Base-by-base conservation (phyloP, 2,888 invertebrate species). In the Teleogryllus oceanicus region DNA sequence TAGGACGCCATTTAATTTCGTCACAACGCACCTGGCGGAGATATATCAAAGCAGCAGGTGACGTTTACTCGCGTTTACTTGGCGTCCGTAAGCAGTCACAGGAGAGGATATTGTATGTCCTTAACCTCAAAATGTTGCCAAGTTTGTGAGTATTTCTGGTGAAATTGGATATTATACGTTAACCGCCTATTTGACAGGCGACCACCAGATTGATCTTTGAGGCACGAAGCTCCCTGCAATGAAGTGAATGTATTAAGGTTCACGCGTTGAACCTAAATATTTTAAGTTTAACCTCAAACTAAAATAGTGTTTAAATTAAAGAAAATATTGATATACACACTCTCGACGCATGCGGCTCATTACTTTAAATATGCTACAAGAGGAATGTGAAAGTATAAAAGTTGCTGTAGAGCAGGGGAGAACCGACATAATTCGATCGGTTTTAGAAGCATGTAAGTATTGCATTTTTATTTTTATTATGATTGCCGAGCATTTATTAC, bases 361-460 rank as follows among this genome's bases (percentile, higher is more conserved):
- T 62, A 62, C 62, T 18, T 62, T 62, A 51, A 77, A 79, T 75
- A 81, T 83, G 82, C 78, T 81, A 16, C 86, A 88, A 84, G 89
- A 89, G 83, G 87, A 89, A 81, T 87, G 87, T 82, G 87, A 88
- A 82, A 88, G 88, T 84, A 86, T 90, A 83, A 88, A 88, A 83
- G 87, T 88, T 81, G 90, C 90, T 78, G 89, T 91, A 81, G 88
- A 88, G 83, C 87, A 88, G 82, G 90, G 90, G 77, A 87, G 90
- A 81, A 89, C 90, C 75, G 91, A 91, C 84, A 89, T 91, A 82
- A 87, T 91, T 75, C 87, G 89, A 83, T 87, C 89, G 50, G 86
- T 90, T 75, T 85, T 91, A 80, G 89, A 89, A 82, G 89, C 89
- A 81, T 89, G 89, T 89, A 86, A 87, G 89, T 85, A 85, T 77